Evolutionary conservation across 1,140 invertebrate species (phyloP).

Genomic region (Brachionus rotundiformis): DNA sequence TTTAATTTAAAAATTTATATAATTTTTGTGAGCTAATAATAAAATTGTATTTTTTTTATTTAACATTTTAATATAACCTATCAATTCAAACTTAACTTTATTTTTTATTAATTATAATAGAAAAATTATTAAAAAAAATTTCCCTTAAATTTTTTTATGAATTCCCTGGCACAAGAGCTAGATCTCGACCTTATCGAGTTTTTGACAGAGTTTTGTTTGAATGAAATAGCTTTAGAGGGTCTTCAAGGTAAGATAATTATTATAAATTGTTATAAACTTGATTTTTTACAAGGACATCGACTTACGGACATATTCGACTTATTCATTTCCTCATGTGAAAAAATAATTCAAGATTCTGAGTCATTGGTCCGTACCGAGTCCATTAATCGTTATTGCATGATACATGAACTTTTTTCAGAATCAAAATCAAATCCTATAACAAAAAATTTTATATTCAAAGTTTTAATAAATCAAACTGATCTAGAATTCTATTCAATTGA

Average conservation of each 20-base stretch:
- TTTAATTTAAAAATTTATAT: too few relatives aligned
- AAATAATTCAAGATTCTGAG: neutral
- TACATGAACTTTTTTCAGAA: neutral
- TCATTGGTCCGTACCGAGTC: neutral
- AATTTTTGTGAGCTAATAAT: too few relatives aligned
- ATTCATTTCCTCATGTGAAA: neutral
- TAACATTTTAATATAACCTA: too few relatives aligned
- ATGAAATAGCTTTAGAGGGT: constrained; percentile 25
- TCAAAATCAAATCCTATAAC: neutral
- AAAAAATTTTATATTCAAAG: constrained; percentile 5
- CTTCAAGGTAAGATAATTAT: neutral
- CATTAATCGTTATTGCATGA: neutral
- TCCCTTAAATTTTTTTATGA: neutral
- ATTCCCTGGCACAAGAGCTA: neutral
- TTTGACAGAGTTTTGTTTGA: constrained; percentile 15
- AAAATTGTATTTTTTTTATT: too few relatives aligned
- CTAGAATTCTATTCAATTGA: neutral
- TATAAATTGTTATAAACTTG: neutral
- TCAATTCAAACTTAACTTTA: neutral
- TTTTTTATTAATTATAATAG: neutral
- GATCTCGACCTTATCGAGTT: constrained; percentile 11
- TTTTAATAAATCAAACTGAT: neutral
- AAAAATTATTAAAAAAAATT: neutral
- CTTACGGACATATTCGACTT: neutral
- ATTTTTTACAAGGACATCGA: neutral